phyloP scores from a whole-genome alignment of 2,113 vertebrate species.

The Ictalurus punctatus region DNA sequence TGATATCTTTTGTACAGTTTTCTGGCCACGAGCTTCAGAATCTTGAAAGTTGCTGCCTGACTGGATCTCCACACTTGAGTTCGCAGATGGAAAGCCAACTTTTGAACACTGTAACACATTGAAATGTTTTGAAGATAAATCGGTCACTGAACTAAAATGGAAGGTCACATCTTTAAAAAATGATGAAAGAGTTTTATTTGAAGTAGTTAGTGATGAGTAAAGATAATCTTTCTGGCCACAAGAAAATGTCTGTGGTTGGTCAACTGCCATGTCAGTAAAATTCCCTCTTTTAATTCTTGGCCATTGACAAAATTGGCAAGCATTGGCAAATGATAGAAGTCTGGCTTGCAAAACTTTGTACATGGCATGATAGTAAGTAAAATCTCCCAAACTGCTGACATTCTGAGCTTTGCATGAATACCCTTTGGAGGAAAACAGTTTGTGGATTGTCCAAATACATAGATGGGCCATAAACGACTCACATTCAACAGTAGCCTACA shows the following conservation, averaged over 20 bases:
- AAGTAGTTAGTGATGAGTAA: not conserved
- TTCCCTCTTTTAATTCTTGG: not conserved
- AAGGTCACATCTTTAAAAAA: not conserved
- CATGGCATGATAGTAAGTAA: not conserved
- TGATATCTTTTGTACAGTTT: not conserved
- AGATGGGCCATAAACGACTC: not conserved
- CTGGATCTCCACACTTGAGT: too few relatives aligned
- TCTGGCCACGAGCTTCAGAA: not conserved
- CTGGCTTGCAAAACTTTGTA: not conserved
- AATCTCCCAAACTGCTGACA: not conserved
- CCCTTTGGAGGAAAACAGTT: not conserved
- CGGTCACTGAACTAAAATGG: not conserved
- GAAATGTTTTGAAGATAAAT: not conserved
- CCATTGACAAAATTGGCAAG: not conserved
- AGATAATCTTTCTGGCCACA: not conserved
- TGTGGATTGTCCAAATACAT: not conserved
- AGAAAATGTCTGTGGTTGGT: not conserved
- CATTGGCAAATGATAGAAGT: not conserved
- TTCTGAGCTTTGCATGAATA: not conserved
- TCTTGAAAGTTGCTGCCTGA: not conserved
- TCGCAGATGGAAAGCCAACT: not conserved
- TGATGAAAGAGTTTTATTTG: not conserved
- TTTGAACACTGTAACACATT: not conserved
- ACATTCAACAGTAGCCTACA: not conserved
- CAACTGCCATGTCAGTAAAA: not conserved